phyloP scores from a whole-genome alignment of 2,113 vertebrate genomes.

The Saccopteryx leptura region DNA sequence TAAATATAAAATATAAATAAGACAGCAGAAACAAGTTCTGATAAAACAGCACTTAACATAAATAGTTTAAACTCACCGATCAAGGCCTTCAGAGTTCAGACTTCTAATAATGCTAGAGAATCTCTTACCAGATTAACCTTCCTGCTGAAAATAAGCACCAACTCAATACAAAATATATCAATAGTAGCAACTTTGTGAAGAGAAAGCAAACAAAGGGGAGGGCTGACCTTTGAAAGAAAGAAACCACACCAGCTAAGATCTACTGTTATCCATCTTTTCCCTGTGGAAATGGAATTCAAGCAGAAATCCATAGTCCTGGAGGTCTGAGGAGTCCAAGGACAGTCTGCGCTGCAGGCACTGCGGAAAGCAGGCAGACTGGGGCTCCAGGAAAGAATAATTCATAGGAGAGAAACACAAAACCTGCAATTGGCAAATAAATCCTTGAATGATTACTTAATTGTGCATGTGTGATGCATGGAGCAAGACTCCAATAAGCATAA shows the following conservation, averaged over 20 bases:
- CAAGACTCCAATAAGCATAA: neutral
- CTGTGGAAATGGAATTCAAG: neutral
- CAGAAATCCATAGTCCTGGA: neutral
- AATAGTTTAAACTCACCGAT: neutral
- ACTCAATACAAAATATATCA: constrained; percentile 1
- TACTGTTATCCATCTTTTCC: neutral
- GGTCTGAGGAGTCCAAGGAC: neutral
- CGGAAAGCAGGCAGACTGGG: neutral
- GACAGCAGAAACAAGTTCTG: neutral
- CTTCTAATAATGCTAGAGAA: neutral
- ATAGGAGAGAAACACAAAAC: neutral
- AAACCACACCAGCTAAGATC: neutral
- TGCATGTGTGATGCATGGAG: too few relatives aligned
- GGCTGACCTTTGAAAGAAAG: constrained; percentile 26
- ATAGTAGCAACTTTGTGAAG: constrained; percentile 3
- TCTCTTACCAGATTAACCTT: neutral
- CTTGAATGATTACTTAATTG: neutral
- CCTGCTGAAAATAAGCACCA: neutral
- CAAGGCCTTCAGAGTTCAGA: neutral
- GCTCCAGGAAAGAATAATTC: neutral
- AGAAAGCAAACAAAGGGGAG: constrained; percentile 21
- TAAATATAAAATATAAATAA: constrained; percentile 27
- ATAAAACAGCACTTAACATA: neutral
- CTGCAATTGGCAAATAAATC: neutral
- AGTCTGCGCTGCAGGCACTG: neutral